These are phyloP conservation scores for Embiotoca jacksoni DNA, from an alignment of 2,113 vertebrate genomes.

Conservation along the genomic window DNA sequence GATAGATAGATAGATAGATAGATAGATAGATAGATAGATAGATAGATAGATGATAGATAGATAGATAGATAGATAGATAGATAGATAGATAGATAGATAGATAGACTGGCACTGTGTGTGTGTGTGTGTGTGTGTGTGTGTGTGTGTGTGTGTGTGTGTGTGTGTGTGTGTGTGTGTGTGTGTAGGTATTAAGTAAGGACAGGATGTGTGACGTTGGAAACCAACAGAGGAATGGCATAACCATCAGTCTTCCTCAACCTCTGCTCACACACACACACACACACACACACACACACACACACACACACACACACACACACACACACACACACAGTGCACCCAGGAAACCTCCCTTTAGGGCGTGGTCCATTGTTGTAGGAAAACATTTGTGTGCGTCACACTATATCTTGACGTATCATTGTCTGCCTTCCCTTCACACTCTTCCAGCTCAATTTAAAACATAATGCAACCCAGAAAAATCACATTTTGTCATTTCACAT, in stretches of 20 bases:
- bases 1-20: no score
- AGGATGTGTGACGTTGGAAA: slow-evolving; percentile 60
- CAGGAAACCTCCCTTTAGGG: slow-evolving; percentile 38
- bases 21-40: no score
- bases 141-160: no score
- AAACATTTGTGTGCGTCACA: slow-evolving; percentile 41
- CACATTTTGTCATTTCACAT: background rate
- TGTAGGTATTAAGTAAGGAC: slow-evolving; percentile 29
- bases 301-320: slow-evolving; percentile 8
- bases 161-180: no score
- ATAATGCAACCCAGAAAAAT: background rate
- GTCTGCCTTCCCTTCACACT: background rate
- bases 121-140: no score
- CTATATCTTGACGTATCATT: background rate
- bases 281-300: slow-evolving; percentile 5
- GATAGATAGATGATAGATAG: no score
- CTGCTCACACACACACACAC: background rate
- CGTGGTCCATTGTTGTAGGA: slow-evolving; percentile 44
- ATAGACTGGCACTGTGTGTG: no score
- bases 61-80: no score
- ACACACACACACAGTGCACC: background rate
- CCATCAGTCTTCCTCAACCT: slow-evolving; percentile 29
- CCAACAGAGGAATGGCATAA: slow-evolving; percentile 45
- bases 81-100: no score
- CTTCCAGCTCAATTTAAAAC: slow-evolving; percentile 1